These are phyloP conservation scores for Holotrichia oblita DNA, from an alignment of 1,140 invertebrate genomes.

Conservation along the genomic window DNA sequence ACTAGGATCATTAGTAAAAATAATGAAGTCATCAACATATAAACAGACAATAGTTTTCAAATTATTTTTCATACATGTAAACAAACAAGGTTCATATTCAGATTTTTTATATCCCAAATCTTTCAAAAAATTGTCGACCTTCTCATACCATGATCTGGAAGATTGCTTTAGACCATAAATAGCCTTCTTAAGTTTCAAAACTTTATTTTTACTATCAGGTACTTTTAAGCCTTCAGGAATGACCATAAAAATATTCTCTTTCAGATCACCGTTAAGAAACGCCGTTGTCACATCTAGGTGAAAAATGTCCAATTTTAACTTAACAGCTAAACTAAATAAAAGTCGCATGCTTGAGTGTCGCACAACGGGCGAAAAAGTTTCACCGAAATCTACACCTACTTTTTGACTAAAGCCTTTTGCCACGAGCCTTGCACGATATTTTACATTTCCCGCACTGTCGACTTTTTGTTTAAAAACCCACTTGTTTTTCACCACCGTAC, in stretches of 20 bases:
- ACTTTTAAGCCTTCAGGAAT: conserved; percentile 48
- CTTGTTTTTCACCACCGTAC: conserved; percentile 53
- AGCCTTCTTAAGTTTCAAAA: conserved; percentile 46
- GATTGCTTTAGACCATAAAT: conserved; percentile 57
- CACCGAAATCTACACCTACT: conserved; percentile 56
- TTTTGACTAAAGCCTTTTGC: conserved; percentile 61
- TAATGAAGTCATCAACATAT: conserved; percentile 60
- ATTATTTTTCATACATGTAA: conserved; percentile 47
- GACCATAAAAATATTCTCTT: conserved; percentile 46
- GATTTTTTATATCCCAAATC: conserved; percentile 41
- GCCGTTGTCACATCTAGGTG: conserved; percentile 55
- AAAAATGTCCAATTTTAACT: conserved; percentile 50
- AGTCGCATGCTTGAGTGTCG: conserved; percentile 56
- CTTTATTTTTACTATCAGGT: conserved; percentile 48
- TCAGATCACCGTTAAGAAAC: conserved; percentile 60
- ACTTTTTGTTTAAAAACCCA: conserved; percentile 61
- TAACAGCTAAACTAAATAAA: conserved; percentile 57
- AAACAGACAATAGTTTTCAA: conserved; percentile 51
- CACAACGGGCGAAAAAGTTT: conserved; percentile 58
- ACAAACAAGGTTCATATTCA: conserved; percentile 44
- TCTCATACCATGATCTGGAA: conserved; percentile 48
- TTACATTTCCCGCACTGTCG: conserved; percentile 50
- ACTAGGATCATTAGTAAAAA: conserved; percentile 53
- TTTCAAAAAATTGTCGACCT: conserved; percentile 34
- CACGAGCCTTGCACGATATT: conserved; percentile 62